phyloP scores from a whole-genome alignment of 2,888 invertebrate species.

The Lasioglossum villosulum region DNA sequence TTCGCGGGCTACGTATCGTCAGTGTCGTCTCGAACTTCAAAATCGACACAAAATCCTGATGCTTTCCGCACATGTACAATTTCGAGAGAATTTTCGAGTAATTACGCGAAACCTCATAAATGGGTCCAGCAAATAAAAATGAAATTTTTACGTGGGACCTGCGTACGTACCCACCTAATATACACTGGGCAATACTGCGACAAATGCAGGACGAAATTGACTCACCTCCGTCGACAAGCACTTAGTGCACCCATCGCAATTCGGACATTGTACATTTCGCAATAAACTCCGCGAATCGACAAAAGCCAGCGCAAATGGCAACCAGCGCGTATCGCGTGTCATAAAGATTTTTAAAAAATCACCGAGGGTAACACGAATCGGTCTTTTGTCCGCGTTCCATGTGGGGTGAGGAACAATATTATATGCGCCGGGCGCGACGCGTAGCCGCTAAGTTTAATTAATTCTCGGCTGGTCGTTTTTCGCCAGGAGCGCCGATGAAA shows the following conservation, averaged over 20 bases:
- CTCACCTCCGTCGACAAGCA: background rate
- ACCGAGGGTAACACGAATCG: background rate
- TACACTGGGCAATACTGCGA: background rate
- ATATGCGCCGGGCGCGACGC: background rate
- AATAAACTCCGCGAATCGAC: background rate
- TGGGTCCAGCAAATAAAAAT: background rate
- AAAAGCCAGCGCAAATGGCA: background rate
- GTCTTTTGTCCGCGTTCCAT: background rate
- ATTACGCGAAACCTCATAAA: background rate
- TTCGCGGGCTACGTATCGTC: background rate
- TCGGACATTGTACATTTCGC: background rate
- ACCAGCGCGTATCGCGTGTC: slow-evolving; percentile 1
- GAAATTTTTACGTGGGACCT: background rate
- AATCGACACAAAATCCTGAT: background rate
- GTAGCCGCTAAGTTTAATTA: slow-evolving; percentile 31
- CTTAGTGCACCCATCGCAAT: background rate
- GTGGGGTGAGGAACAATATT: slow-evolving; percentile 6
- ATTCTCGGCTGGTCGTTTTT: slow-evolving; percentile 40
- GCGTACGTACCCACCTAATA: background rate
- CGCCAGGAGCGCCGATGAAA: slow-evolving; percentile 20
- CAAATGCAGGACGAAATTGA: background rate
- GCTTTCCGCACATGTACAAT: background rate
- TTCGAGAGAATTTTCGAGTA: background rate
- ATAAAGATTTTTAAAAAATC: slow-evolving; percentile 36
- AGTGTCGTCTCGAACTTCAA: background rate